These are phyloP conservation scores for Drosophila phalerata DNA, from an alignment of 2,888 invertebrate species.

Conservation along the genomic window DNA sequence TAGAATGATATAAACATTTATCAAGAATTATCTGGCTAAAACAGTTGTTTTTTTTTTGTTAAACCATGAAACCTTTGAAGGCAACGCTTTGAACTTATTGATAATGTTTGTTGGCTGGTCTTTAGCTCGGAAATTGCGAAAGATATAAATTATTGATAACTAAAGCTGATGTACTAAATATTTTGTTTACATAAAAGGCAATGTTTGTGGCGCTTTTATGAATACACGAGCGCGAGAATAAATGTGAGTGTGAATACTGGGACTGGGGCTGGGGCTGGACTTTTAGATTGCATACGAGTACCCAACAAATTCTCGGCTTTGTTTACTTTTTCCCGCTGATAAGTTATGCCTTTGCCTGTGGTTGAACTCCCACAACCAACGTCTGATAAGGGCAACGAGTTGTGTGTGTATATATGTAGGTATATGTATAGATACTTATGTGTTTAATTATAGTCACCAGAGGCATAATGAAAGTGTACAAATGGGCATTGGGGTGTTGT, in stretches of 20 bases:
- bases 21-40: background rate
- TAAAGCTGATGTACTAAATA: conserved; percentile 21
- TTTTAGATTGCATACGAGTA: conserved; percentile 34
- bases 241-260: conserved; percentile 1
- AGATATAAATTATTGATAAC: conserved; percentile 36
- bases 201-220: conserved; percentile 17
- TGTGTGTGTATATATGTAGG: background rate
- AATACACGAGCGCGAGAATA: conserved; percentile 9
- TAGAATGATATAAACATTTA: background rate
- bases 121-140: conserved; percentile 17
- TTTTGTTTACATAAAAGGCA: conserved; percentile 28
- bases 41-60: background rate
- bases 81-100: conserved; percentile 21
- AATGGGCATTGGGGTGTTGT: conserved; percentile 18
- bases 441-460: conserved; percentile 27
- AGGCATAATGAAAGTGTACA: conserved; percentile 30
- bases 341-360: conserved; percentile 4
- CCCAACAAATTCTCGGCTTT: conserved; percentile 29
- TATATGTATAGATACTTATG: background rate
- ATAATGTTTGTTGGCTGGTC: conserved; percentile 10
- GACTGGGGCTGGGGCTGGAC: conserved; percentile 23
- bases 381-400: conserved; percentile 26
- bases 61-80: conserved; percentile 4
- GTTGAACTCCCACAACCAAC: conserved; percentile 18
- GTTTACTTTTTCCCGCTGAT: conserved; percentile 41